A percentile compares a stretch with the other conserved stretches of the same genome.
Conservation (phyloP, 2,797 vertebrate species). For the Anguilla megastoma region DNA sequence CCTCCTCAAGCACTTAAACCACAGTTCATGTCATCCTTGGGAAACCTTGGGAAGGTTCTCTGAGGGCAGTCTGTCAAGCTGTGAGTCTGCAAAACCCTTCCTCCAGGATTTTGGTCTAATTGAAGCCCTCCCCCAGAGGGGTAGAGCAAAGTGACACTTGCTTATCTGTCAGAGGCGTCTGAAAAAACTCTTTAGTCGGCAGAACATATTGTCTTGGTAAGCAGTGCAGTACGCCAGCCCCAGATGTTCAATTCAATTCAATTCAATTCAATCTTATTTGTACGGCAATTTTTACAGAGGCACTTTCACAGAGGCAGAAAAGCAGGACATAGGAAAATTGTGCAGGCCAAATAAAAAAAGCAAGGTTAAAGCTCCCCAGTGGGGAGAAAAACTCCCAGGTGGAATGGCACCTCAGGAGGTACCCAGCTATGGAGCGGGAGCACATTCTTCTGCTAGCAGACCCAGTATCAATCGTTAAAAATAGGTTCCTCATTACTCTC, state of each 20-base stretch:
- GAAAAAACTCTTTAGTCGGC: neutral
- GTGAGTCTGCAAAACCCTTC: neutral
- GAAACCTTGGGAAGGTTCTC: neutral
- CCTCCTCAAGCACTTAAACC: neutral
- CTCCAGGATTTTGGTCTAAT: neutral
- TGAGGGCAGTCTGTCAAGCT: neutral
- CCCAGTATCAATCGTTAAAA: neutral
- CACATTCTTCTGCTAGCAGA: neutral
- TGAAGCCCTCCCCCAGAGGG: neutral
- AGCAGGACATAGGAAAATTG: neutral
- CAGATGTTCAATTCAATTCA: neutral
- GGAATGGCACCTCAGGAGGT: neutral
- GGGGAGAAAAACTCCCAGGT: neutral
- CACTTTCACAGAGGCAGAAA: neutral
- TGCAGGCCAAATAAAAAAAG: neutral
- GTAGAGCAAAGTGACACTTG: neutral
- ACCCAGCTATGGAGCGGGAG: no score
- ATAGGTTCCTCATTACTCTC: no score
- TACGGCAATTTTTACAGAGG: neutral
- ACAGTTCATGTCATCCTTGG: neutral
- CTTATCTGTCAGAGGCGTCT: neutral
- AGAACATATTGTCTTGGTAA: neutral
- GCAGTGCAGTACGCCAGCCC: neutral
- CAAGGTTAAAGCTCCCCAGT: no score
- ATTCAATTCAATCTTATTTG: neutral